phyloP scores from a whole-genome alignment of 2,888 invertebrate genomes.

The Agrotis segetum region DNA sequence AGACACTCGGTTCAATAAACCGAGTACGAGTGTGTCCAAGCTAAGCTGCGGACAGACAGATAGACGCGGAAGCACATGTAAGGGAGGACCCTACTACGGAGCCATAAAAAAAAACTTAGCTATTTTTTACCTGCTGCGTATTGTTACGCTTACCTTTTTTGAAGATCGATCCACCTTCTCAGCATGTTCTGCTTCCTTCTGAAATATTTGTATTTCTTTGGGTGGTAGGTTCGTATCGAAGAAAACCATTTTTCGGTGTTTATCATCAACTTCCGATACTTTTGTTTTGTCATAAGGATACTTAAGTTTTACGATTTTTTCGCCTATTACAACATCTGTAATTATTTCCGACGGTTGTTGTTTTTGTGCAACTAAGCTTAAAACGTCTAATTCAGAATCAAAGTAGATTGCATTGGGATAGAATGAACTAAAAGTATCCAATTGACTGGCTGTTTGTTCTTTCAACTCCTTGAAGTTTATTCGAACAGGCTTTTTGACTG shows the following conservation, averaged over 20 bases:
- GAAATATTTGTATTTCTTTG: background rate
- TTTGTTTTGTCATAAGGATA: constrained; percentile 50
- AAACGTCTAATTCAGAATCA: constrained; percentile 35
- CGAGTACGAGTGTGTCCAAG: no score
- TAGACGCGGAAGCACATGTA: no score
- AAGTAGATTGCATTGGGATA: constrained; percentile 22
- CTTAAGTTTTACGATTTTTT: constrained; percentile 74
- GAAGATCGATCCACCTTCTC: background rate
- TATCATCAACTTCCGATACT: constrained; percentile 58
- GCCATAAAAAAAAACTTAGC: no score
- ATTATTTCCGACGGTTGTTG: constrained; percentile 20
- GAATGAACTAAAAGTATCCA: no score
- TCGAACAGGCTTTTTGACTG: constrained; percentile 10
- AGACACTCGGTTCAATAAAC: no score
- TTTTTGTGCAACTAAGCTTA: constrained; percentile 19
- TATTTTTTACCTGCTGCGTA: no score
- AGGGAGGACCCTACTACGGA: no score
- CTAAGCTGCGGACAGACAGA: no score
- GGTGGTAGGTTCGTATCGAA: constrained; percentile 21
- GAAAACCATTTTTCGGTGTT: constrained; percentile 67
- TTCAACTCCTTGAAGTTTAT: background rate
- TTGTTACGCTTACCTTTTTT: constrained; percentile 30
- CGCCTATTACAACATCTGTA: constrained; percentile 75
- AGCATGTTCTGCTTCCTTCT: background rate
- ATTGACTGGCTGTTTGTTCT: background rate